These are phyloP conservation scores for Strigops habroptila DNA, from an alignment of 2,113 vertebrate species.

Conservation along the genomic window DNA sequence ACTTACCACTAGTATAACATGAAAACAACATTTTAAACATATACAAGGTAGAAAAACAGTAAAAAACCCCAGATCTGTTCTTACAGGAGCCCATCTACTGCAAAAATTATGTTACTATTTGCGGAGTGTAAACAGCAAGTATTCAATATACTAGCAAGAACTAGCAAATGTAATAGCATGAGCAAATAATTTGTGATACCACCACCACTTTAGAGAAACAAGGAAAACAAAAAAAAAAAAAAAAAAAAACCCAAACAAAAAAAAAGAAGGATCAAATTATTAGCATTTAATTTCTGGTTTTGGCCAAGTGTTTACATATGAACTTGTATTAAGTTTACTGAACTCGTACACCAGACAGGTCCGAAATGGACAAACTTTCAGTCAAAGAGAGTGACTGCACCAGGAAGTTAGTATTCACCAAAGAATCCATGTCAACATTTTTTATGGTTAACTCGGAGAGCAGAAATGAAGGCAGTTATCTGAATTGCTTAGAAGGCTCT, in stretches of 20 bases:
- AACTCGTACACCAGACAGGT: not conserved
- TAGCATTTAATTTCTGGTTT: not conserved
- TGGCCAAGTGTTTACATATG: not conserved
- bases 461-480: conserved; percentile 61
- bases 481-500: conserved; percentile 64
- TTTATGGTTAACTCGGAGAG: conserved; percentile 54
- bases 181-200: not conserved
- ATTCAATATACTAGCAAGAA: not conserved
- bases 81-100: not conserved
- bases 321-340: not conserved
- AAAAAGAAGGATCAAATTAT: not conserved
- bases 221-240: not conserved
- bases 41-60: not conserved
- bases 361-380: not conserved
- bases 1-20: not conserved
- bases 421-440: conserved; percentile 57
- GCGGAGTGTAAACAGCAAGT: not conserved
- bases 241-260: not conserved
- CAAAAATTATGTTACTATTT: not conserved
- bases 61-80: not conserved
- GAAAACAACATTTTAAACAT: not conserved
- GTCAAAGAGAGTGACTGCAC: conserved; percentile 15
- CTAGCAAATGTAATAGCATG: not conserved
- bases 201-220: not conserved
- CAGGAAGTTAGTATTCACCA: conserved; percentile 47